Evolutionary conservation across 2,888 invertebrate species (phyloP).

Genomic region (Lepidochrysops patricia): DNA sequence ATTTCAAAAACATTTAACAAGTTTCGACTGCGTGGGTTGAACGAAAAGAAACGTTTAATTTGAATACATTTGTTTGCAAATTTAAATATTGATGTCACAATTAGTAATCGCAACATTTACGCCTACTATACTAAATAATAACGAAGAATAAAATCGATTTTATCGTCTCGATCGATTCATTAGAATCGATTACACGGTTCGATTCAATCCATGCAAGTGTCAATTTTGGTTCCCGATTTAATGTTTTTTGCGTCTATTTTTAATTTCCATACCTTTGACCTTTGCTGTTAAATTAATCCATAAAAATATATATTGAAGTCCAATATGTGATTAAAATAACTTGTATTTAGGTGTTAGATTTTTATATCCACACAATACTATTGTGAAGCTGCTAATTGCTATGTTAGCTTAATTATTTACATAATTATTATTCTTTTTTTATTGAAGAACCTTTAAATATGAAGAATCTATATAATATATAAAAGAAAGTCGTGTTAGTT

Average conservation of each 20-base stretch:
- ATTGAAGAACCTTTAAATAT: no score
- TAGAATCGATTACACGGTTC: constrained; percentile 6
- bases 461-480: no score
- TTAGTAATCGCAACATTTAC: neutral
- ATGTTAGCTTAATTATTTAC: no score
- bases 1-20: neutral
- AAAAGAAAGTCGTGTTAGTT: no score
- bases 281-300: neutral
- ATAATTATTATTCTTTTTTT: no score
- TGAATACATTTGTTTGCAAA: neutral
- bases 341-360: neutral
- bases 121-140: neutral
- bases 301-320: neutral
- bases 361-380: neutral
- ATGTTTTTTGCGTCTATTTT: neutral
- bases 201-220: neutral
- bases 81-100: constrained; percentile 2
- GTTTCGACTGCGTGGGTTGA: neutral
- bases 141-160: neutral
- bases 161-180: neutral
- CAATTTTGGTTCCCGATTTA: neutral
- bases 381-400: no score
- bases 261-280: neutral
- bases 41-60: neutral
- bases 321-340: neutral